Evolutionary conservation across 1,140 invertebrate species (phyloP), one percentile per base, ranked within the genome.

Genomic region (Globodera rostochiensis): DNA sequence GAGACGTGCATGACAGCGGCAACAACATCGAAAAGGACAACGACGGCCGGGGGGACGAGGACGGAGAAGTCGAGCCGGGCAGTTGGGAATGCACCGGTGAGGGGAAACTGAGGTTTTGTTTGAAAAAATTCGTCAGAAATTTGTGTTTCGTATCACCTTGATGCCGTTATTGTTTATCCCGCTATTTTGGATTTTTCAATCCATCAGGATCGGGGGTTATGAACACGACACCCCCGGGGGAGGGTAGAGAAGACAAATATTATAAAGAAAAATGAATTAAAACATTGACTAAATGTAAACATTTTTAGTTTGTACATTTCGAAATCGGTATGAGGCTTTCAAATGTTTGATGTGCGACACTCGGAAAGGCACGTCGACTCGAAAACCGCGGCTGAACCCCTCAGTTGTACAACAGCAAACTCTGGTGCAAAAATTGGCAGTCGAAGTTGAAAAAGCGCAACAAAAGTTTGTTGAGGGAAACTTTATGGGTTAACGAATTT

Each of bases 321-420:
- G 88, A 82, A 92, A 92, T 76, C 88, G 90, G 1, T 87, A 88
- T 60, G 91, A 91, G 82, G 90, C 91, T 4, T 92, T 92, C 85
- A 91, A 91, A 85, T 92, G 91, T 88, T 90, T 91, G 79, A 92
- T 92, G 90, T 92, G 91, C 84, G 91, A 92, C 84, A 90, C 91
- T 11, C 80, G 91, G 19, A 87, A 87, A 77, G 86, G 86, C 19
- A 87, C 86, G 8, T 87, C 86, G 49, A 87, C 86, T 9, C 73
- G 86, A 45, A 87, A 87, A 46, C 87, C 87, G 64, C 85, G 84
- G 25, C 77, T 87, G 19, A 87, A 88, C 75, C 84, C 80, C 49
- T 78, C 85, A 13, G 85, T 88, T 46, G 74, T 82, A 7, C 87
- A 87, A 49, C 80, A 85, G 70, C 87, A 87, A 77, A 80, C 85